Base-by-base conservation (phyloP, 1,140 invertebrate genomes). In the Cherax quadricarinatus region DNA sequence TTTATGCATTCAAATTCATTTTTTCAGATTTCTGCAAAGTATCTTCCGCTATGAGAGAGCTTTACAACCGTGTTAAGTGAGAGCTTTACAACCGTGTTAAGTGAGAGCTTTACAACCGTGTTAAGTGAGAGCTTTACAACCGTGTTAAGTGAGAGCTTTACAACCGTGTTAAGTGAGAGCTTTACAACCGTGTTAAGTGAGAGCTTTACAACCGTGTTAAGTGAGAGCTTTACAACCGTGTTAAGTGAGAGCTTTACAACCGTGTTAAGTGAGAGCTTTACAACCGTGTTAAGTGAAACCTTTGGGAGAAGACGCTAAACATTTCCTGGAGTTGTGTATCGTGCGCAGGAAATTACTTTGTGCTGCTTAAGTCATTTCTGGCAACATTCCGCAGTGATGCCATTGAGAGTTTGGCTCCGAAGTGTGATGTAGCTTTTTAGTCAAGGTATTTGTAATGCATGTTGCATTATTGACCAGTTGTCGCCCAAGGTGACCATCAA, bases 391-490 rank as follows among this genome's bases (percentile, higher is more conserved):
- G 30, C 70, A 75, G n/a, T 30, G 5, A 30, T 75, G 70, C 70
- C 70, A 75, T 75, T 75, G n/a, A 75, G 24, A 30, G n/a, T 75
- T 24, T 75, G 70, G 70, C 24, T 30, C 24, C 70, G 24, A 75
- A 30, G 21, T 75, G 5, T 75, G 70, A 75, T 30, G 70, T 75
- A 75, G 70, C 70, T 75, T 75, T 75, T 75, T 75, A 75, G 70
- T 75, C n/a, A 75, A 30, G 70, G n/a, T 75, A 75, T 30, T 75
- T 75, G 70, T 75, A 75, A 75, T 75, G 70, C 70, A 75, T 75
- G 70, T 75, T 75, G 70, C 70, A 75, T 75, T 75, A 75, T 75
- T 75, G 70, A 75, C 70, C 70, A 75, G 30, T 75, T 75, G 70
- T 75, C 70, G 70, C 70, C 70, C 70, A 75, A 75, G 70, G 70